Evolutionary conservation across 2,113 vertebrate species (phyloP).

Genomic region (Globicephala melas): DNA sequence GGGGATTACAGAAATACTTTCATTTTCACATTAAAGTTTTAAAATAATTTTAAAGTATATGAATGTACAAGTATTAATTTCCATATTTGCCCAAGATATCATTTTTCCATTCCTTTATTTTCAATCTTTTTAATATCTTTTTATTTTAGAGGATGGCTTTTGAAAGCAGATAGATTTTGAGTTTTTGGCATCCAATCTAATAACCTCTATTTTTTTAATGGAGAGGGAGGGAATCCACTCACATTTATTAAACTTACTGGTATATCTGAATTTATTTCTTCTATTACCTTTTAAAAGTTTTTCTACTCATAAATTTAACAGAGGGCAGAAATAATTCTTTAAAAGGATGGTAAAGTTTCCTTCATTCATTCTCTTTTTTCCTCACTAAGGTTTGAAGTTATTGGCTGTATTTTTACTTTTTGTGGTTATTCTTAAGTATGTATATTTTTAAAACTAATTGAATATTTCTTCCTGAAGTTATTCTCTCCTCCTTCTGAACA

Average conservation of each 20-base stretch:
- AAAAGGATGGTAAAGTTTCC: not conserved
- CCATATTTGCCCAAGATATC: not conserved
- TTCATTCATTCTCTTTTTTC: not conserved
- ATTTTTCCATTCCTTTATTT: not conserved
- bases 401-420: not conserved
- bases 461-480: not conserved
- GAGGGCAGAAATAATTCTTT: not conserved
- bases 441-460: not conserved
- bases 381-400: not conserved
- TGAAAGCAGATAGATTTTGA: not conserved
- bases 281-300: not conserved
- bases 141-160: not conserved
- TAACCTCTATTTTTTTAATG: not conserved
- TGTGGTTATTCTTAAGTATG: not conserved
- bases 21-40: not conserved
- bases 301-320: constrained; percentile 1
- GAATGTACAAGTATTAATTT: not conserved
- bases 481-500: not conserved
- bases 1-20: not conserved
- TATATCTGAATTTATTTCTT: constrained; percentile 18
- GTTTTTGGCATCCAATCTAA: not conserved
- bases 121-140: not conserved
- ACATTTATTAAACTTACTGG: not conserved
- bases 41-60: not conserved
- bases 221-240: not conserved